These are phyloP conservation scores for Platyrinchus mystaceus DNA, from an alignment of 2,797 vertebrate genomes.

Conservation along the genomic window DNA sequence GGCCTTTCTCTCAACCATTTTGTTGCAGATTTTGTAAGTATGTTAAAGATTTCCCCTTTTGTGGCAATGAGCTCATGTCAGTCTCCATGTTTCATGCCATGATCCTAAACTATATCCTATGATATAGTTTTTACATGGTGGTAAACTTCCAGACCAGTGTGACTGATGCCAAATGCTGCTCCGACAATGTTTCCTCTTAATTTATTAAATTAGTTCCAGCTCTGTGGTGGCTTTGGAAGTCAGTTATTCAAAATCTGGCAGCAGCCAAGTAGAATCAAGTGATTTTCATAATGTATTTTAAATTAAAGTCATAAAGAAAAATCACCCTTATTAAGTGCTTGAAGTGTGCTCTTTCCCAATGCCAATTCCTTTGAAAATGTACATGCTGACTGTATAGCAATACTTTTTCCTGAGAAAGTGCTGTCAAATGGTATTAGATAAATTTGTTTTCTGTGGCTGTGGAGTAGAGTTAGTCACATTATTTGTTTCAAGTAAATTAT, in stretches of 20 bases:
- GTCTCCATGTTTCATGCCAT: not conserved
- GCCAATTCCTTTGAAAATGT: constrained; percentile 15
- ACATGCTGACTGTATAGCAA: not conserved
- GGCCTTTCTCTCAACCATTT: not conserved
- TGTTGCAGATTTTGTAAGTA: not conserved
- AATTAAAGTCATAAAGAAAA: constrained; percentile 71
- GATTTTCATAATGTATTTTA: constrained; percentile 66
- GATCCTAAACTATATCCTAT: not conserved
- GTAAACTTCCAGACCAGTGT: not conserved
- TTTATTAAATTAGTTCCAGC: constrained; percentile 25
- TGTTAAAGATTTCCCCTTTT: not conserved
- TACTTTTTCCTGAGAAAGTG: not conserved
- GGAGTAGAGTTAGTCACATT: not conserved
- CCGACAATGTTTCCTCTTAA: not conserved
- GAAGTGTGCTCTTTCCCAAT: not conserved
- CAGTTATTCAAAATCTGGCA: constrained; percentile 49
- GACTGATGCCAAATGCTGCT: not conserved
- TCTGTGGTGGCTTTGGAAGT: not conserved
- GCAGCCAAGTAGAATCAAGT: constrained; percentile 20
- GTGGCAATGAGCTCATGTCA: not conserved
- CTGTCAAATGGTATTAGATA: constrained; percentile 42
- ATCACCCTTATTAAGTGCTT: constrained; percentile 49
- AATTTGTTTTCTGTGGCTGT: constrained; percentile 57
- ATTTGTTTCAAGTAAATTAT: constrained; percentile 32
- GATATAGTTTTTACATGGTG: not conserved